phyloP scores from a whole-genome alignment of 2,888 invertebrate species.

The Pecten maximus region DNA sequence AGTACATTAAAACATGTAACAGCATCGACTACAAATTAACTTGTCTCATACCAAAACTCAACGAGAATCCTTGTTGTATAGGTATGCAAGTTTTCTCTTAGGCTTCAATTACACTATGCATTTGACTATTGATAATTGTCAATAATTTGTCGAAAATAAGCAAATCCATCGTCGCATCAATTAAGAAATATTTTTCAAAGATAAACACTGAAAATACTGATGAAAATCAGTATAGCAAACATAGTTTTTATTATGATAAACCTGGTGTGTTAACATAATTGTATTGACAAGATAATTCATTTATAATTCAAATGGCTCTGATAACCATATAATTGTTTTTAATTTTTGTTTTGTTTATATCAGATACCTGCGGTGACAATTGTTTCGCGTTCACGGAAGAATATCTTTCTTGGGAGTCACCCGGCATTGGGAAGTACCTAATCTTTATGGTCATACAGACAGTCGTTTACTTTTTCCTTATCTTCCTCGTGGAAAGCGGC shows the following conservation, averaged over 20 bases:
- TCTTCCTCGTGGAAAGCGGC: constrained; percentile 86
- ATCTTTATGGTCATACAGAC: constrained; percentile 85
- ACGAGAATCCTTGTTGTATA: constrained; percentile 56
- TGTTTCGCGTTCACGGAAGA: constrained; percentile 82
- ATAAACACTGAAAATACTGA: no score
- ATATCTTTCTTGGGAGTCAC: constrained; percentile 87
- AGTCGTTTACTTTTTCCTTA: constrained; percentile 85
- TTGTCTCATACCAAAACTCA: constrained; percentile 37
- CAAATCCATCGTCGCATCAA: no score
- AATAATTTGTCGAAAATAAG: no score
- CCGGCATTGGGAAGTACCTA: constrained; percentile 88
- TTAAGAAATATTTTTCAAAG: no score
- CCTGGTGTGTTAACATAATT: no score
- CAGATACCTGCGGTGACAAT: constrained; percentile 59
- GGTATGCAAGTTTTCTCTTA: constrained; percentile 55
- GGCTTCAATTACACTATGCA: no score
- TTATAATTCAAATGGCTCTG: no score
- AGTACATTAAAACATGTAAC: constrained; percentile 51
- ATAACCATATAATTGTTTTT: no score
- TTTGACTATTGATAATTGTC: no score
- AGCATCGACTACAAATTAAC: constrained; percentile 43
- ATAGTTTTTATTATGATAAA: no score
- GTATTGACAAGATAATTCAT: no score
- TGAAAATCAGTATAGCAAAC: no score
- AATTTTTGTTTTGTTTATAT: constrained; percentile 41